Conservation (phyloP, 1,140 invertebrate genomes). For the Matsumurasca onukii region DNA sequence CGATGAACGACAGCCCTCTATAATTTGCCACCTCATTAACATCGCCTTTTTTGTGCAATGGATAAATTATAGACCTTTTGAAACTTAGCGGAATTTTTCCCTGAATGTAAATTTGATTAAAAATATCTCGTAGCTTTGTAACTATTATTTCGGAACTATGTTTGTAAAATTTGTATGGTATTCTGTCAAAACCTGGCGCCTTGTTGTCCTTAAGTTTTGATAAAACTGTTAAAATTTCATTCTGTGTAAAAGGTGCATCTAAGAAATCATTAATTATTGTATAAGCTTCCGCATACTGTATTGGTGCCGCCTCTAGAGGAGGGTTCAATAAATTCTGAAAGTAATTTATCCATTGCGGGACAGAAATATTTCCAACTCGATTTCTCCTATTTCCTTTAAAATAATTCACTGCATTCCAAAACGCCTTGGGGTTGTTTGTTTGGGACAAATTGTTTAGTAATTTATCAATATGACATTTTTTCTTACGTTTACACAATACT, state of each 20-base stretch:
- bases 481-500: no score
- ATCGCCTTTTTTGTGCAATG: conserved; percentile 32
- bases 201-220: conserved; percentile 22
- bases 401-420: no score
- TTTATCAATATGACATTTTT: no score
- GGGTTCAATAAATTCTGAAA: conserved; percentile 16
- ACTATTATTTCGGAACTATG: conserved; percentile 16
- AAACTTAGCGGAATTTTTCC: conserved; percentile 13
- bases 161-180: conserved; percentile 29
- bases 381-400: no score
- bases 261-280: background rate
- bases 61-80: conserved; percentile 22
- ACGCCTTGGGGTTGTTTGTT: no score
- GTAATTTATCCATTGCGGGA: background rate
- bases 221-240: conserved; percentile 9
- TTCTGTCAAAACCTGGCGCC: conserved; percentile 25
- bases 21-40: conserved; percentile 23
- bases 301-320: background rate
- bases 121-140: conserved; percentile 1
- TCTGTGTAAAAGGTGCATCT: background rate
- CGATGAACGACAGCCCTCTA: conserved; percentile 31
- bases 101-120: conserved; percentile 9
- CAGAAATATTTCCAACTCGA: no score
- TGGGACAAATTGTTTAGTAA: no score
- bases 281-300: background rate